Evolutionary conservation across 2,113 vertebrate genomes (phyloP), one percentile per base, ranked within the genome.

Genomic region (Oceanites oceanicus): DNA sequence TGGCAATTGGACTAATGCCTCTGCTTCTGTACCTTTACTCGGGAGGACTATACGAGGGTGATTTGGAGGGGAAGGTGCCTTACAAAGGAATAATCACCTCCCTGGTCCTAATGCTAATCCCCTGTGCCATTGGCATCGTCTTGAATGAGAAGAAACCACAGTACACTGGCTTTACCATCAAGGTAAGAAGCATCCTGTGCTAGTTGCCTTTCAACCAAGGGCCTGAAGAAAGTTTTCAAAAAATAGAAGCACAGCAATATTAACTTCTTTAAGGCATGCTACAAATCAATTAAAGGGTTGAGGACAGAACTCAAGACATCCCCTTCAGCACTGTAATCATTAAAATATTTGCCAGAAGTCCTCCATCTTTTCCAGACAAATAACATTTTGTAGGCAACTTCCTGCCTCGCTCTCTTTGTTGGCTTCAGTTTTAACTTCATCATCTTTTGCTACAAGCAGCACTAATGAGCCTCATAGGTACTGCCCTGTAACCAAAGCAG

Each of bases 1-100:
- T 95, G 50, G 98, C 98, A 20, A 91, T 98, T 95, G 99, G 97
- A 78, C 93, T 99, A 97, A 99, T 99, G 98, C 98, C 99, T 34
- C 96, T 99, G 90, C 98, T 99, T 65, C 97, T 99, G 22, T 98
- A 96, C 58, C 44, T 99, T 88, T 99, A 98, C 96, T 97, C 78
- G 32, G 92, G 97, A 95, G 98, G 98, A 34, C 97, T 99, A 25
- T 71, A 84, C 4, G 14, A 97, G 5, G 95, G 80, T 13, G 92
- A 97, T 42, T 89, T 99, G 92, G 94, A 98, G 94, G 93, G 92
- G 19, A 98, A 98, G 38, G 97, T 99, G 27, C 99, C 99, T 32
- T 99, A 98, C 23, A 40, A 27, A 23, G 88, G 97, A 91, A 99
- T 99, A 86, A 68, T 97, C 45, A 44, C 95, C 15, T 96, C 98